Conservation (phyloP, 2,113 vertebrate genomes). For the Aspidoscelis tigris region DNA sequence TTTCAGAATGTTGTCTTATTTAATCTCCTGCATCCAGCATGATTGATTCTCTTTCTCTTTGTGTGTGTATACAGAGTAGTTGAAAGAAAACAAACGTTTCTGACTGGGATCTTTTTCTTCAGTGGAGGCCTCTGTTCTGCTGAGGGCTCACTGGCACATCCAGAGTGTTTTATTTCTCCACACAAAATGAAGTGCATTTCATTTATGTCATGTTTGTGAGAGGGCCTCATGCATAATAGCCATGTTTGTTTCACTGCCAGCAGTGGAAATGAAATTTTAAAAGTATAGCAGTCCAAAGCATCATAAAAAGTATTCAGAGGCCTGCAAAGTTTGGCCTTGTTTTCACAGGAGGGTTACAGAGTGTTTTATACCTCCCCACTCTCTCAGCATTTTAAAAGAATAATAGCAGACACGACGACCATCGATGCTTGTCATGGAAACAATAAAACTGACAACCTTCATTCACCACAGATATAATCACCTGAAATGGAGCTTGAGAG, state of each 20-base stretch:
- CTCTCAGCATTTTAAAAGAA: conserved; percentile 24
- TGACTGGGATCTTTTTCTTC: conserved; percentile 32
- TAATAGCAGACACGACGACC: conserved; percentile 25
- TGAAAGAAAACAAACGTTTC: conserved; percentile 24
- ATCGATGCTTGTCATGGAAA: conserved; percentile 22
- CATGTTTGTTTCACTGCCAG: conserved; percentile 37
- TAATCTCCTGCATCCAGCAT: background rate
- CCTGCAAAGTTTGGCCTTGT: conserved; percentile 36
- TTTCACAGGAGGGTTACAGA: conserved; percentile 31
- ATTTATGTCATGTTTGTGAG: conserved; percentile 47
- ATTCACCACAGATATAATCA: conserved; percentile 17
- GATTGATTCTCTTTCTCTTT: background rate
- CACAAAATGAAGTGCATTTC: conserved; percentile 57
- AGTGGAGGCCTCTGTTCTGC: background rate
- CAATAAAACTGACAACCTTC: conserved; percentile 7
- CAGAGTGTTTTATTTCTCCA: conserved; percentile 39
- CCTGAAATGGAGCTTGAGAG: background rate
- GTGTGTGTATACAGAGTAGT: background rate
- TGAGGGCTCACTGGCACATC: conserved; percentile 32
- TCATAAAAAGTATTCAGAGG: conserved; percentile 41
- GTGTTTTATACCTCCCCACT: background rate
- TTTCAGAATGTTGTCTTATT: conserved; percentile 20
- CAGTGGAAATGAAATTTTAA: conserved; percentile 55
- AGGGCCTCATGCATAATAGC: conserved; percentile 18
- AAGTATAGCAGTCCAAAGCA: conserved; percentile 32